Evolutionary conservation across 2,888 invertebrate genomes (phyloP).

Genomic region (Rotaria socialis): DNA sequence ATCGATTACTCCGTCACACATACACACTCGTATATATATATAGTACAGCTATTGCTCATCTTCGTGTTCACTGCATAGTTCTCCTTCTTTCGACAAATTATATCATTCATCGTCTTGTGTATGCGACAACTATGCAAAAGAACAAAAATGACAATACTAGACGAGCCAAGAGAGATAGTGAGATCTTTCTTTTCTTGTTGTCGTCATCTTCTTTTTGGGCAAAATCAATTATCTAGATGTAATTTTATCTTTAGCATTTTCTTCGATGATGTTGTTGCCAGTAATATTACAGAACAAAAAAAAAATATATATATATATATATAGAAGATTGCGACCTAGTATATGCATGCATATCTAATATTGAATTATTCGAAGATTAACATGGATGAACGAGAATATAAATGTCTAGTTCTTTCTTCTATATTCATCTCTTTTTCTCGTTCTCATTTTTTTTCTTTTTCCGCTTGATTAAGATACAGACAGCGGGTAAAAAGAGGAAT

Average conservation of each 20-base stretch:
- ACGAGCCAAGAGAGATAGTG: neutral
- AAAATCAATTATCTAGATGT: constrained; percentile 23
- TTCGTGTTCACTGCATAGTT: neutral
- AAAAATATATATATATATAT: neutral
- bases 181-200: neutral
- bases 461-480: constrained; percentile 20
- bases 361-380: neutral
- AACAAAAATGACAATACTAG: neutral
- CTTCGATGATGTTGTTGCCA: neutral
- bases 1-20: constrained; percentile 14
- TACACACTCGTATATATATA: neutral
- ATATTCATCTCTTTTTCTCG: neutral
- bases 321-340: neutral
- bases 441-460: neutral
- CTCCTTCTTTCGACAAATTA: neutral
- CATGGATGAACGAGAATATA: neutral
- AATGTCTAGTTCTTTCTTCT: neutral
- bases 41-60: neutral
- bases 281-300: neutral
- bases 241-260: constrained; percentile 29
- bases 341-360: neutral
- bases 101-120: neutral
- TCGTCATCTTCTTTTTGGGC: neutral
- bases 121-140: neutral
- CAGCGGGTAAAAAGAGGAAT: neutral